These are phyloP conservation scores for Corythaixoides concolor DNA, from an alignment of 2,113 vertebrate species.

Conservation along the genomic window DNA sequence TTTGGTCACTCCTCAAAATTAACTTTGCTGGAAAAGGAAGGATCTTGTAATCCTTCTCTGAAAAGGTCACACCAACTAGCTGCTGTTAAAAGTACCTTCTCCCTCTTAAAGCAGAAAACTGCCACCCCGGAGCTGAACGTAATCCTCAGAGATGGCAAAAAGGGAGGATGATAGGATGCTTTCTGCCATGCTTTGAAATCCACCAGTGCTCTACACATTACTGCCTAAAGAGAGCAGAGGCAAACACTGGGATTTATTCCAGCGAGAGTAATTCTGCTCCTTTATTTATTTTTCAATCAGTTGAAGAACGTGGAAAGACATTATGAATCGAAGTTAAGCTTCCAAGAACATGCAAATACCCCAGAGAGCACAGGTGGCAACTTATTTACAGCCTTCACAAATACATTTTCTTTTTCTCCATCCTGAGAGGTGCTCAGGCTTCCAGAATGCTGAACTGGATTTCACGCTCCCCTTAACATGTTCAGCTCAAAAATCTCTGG, in stretches of 20 bases:
- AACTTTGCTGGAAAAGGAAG: background rate
- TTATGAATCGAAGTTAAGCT: background rate
- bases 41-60: background rate
- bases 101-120: background rate
- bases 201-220: background rate
- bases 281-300: background rate
- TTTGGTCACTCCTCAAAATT: background rate
- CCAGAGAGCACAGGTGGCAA: background rate
- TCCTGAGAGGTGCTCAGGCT: background rate
- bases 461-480: background rate
- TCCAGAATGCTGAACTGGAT: background rate
- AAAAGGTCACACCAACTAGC: background rate
- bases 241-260: background rate
- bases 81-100: background rate
- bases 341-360: background rate
- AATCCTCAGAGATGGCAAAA: background rate
- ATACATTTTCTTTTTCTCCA: background rate
- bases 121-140: background rate
- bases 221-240: background rate
- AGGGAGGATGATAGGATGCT: background rate
- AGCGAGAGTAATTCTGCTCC: background rate
- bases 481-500: background rate
- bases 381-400: background rate
- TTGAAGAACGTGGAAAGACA: background rate
- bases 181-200: background rate